Evolutionary conservation across 2,888 invertebrate species (phyloP), one percentile per base, ranked within the genome.

Genomic region (Agrochola litura): DNA sequence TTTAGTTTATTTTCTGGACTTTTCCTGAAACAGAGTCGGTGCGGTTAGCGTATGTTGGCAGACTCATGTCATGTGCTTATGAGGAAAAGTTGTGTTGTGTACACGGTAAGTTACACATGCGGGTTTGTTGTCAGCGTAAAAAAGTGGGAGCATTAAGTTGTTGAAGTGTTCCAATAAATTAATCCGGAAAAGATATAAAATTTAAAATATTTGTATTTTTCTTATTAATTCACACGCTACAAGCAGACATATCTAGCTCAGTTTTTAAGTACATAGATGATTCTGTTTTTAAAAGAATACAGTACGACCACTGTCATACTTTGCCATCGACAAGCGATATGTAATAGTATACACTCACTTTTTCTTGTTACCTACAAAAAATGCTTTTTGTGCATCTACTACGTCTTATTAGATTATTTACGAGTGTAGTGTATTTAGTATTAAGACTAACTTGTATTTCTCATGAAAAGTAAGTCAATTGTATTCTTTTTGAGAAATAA

Each of bases 1-100:
- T 80, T 84, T 82, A 58, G 46, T 76, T 83, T 74, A 75, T 70
- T 78, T 83, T 71, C 73, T 54, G 66, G 73, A 54, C 16, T 71
- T 83, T 76, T 75, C 56, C 68, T 49, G 74, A 61, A 67, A 82
- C 64, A 61, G 70, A 60, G 41, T 73, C 46, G 19, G 14, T 60
- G 63, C 41, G 68, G 80, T 63, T 49, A 69, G 52, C 68, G 73
- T 68, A 63, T 70, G 82, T 85, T 43, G 64, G 70, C 68, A 64
- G 9, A 49, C 22, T 25, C 46, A 12, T 49, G 22, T 49, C 30
- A 52, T 60, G 60, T 72, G 72, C 61, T 78, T 56, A 74, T 49
- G 70, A 73, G 54, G 56, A 54, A 61, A 79, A 64, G 41, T 74
- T 70, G 61, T 80, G 58, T 67, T 54, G 64, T 84, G 67, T 68